Evolutionary conservation across 2,888 invertebrate species (phyloP).

Genomic region (Pseudolycoriella hygida): DNA sequence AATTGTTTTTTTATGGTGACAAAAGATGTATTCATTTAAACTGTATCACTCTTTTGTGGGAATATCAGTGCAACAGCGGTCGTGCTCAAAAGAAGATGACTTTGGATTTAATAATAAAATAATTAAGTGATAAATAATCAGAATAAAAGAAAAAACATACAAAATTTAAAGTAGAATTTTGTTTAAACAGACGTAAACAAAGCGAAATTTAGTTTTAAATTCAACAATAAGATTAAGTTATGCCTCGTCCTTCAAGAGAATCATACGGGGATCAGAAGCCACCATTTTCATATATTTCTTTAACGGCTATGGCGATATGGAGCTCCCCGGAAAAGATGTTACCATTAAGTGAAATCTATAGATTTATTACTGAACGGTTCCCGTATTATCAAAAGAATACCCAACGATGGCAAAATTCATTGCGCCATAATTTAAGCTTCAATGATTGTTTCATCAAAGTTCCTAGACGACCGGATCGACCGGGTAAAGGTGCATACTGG

Average conservation of each 20-base stretch:
- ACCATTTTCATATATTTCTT: conserved; percentile 95
- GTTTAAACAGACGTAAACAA: too few relatives aligned
- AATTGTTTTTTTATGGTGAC: too few relatives aligned
- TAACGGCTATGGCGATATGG: conserved; percentile 99
- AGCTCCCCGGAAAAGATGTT: conserved; percentile 94
- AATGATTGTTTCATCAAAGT: conserved; percentile 93
- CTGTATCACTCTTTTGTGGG: too few relatives aligned
- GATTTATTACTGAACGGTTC: conserved; percentile 63
- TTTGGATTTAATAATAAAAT: too few relatives aligned
- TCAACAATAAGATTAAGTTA: conserved; percentile 22
- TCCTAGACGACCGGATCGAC: conserved; percentile 58
- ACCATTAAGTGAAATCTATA: conserved; percentile 58
- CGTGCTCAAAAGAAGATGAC: too few relatives aligned
- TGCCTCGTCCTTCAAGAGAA: conserved; percentile 93
- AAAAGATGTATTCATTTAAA: too few relatives aligned
- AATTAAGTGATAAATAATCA: too few relatives aligned
- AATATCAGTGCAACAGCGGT: too few relatives aligned
- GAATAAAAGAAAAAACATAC: too few relatives aligned
- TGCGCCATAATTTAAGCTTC: conserved; percentile 85
- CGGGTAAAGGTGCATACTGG: conserved; percentile 77
- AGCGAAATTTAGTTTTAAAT: too few relatives aligned
- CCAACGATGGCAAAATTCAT: conserved; percentile 67
- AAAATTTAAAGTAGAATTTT: too few relatives aligned
- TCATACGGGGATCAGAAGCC: conserved; percentile 98
- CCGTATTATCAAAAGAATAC: conserved; percentile 81